phyloP scores from a whole-genome alignment of 2,888 invertebrate genomes.

The Trachelus tabidus region DNA sequence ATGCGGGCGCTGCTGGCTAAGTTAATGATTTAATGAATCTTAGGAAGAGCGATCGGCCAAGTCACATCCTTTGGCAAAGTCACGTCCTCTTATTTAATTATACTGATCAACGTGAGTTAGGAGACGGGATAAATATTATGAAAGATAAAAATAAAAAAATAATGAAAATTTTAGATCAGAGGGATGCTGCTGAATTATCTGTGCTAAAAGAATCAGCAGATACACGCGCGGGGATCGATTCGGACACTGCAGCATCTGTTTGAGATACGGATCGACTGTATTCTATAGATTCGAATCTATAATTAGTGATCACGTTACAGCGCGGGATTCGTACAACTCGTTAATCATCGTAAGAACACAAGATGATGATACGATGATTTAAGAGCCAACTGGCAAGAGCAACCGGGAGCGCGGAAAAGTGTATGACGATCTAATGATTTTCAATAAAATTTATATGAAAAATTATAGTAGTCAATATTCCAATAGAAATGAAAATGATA shows the following conservation, averaged over 20 bases:
- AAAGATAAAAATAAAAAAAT: neutral
- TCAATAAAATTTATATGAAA: neutral
- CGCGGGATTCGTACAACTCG: neutral
- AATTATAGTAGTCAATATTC: neutral
- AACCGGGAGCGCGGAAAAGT: neutral
- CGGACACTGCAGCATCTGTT: neutral
- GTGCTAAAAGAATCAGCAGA: neutral
- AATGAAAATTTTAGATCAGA: neutral
- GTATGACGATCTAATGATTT: neutral
- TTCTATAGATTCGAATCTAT: neutral
- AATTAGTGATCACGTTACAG: neutral
- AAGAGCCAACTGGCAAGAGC: neutral
- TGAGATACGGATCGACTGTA: neutral
- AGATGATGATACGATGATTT: neutral
- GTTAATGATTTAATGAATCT: neutral
- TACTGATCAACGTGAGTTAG: neutral
- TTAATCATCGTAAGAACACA: neutral
- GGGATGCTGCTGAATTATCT: neutral
- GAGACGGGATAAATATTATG: neutral
- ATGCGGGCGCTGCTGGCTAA: neutral
- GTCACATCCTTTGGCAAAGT: slow-evolving; percentile 26
- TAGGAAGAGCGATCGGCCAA: neutral
- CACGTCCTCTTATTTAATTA: slow-evolving; percentile 20
- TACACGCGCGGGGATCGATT: neutral
- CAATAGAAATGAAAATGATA: neutral